Conservation (phyloP, 2,888 invertebrate genomes). For the Cistogaster globosa region DNA sequence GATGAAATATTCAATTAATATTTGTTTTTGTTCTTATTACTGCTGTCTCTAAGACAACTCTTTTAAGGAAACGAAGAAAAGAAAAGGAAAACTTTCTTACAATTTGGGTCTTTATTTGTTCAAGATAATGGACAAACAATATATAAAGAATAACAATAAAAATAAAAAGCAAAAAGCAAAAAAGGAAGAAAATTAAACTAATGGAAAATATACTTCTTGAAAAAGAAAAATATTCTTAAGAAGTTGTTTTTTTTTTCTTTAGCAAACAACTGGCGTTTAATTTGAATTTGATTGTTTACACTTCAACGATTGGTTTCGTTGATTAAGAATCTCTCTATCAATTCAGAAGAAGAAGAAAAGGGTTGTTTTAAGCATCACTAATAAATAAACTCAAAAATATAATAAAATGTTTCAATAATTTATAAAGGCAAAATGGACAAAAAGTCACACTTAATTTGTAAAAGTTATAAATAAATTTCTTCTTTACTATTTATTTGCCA, state of each 20-base stretch:
- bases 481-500: conserved; percentile 7
- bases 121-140: conserved; percentile 49
- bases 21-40: conserved; percentile 18
- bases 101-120: conserved; percentile 58
- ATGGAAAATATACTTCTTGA: neutral
- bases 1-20: conserved; percentile 48
- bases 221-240: conserved; percentile 33
- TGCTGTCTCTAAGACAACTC: conserved; percentile 19
- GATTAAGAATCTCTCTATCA: conserved; percentile 31
- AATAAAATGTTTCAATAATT: conserved; percentile 64
- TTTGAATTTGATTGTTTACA: conserved; percentile 69
- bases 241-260: neutral
- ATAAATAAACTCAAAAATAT: conserved; percentile 24
- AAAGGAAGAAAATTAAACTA: conserved; percentile 35
- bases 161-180: conserved; percentile 22
- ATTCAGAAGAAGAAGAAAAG: conserved; percentile 4
- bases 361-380: conserved; percentile 17
- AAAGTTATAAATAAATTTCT: neutral
- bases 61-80: neutral
- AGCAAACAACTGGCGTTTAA: conserved; percentile 61
- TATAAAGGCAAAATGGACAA: conserved; percentile 32
- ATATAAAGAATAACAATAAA: neutral
- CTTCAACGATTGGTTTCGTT: conserved; percentile 59
- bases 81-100: conserved; percentile 51
- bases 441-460: neutral